These are phyloP conservation scores for Cynodonichthys magdalenae DNA, from an alignment of 2,797 vertebrate genomes.

Conservation along the genomic window DNA sequence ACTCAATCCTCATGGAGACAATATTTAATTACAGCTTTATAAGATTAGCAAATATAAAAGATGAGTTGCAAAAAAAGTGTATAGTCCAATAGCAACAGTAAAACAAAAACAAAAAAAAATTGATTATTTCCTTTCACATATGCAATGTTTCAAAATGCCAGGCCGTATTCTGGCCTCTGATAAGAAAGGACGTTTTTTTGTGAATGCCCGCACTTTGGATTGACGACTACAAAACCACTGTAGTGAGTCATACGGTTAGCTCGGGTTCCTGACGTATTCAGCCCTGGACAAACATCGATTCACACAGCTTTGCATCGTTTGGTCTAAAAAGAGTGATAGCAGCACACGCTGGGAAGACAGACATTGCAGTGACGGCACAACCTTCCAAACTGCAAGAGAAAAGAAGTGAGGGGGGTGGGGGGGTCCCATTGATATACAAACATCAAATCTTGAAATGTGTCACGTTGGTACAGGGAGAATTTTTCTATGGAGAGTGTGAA, in stretches of 20 bases:
- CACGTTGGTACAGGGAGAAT: background rate
- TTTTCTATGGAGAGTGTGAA: constrained; percentile 26
- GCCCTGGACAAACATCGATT: background rate
- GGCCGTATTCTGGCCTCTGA: background rate
- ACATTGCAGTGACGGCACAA: background rate
- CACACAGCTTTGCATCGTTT: background rate
- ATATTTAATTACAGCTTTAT: too few relatives aligned
- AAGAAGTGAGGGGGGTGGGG: background rate
- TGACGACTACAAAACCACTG: background rate
- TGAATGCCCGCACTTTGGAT: background rate
- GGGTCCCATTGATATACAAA: constrained; percentile 26
- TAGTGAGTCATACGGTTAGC: background rate
- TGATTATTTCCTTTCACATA: too few relatives aligned
- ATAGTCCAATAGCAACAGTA: too few relatives aligned
- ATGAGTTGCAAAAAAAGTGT: too few relatives aligned
- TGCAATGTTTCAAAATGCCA: too few relatives aligned
- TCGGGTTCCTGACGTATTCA: background rate
- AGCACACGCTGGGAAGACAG: constrained; percentile 12
- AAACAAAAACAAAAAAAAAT: too few relatives aligned
- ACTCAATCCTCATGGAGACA: too few relatives aligned
- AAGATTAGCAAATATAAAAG: too few relatives aligned
- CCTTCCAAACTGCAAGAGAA: constrained; percentile 1
- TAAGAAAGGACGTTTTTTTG: background rate
- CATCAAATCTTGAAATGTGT: constrained; percentile 30
- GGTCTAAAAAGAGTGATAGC: constrained; percentile 2